Conservation (phyloP, 2,113 vertebrate species). For the Prunella fulvescens region DNA sequence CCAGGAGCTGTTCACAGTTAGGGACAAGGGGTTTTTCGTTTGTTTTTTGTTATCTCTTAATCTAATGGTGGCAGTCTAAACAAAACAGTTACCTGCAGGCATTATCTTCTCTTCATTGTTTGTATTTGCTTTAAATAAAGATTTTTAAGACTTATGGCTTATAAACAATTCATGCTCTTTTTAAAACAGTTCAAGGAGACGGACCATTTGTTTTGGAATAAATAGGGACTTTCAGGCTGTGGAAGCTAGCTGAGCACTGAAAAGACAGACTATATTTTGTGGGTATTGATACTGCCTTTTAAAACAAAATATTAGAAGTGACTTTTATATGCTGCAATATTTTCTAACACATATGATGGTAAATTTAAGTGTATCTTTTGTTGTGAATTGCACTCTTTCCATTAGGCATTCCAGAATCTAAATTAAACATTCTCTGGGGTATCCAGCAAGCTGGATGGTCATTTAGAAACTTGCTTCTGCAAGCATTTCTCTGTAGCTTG, state of each 20-base stretch:
- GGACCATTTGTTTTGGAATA: neutral
- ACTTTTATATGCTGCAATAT: neutral
- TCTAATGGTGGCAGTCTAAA: neutral
- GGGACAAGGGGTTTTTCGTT: neutral
- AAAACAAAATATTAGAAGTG: neutral
- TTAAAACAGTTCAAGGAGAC: neutral
- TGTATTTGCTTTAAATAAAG: neutral
- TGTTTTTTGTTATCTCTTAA: neutral
- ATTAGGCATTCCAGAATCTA: neutral
- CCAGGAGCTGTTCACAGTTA: neutral
- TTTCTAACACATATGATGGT: neutral
- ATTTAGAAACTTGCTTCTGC: slow-evolving; percentile 17
- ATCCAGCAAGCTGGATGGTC: neutral
- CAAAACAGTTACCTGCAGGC: neutral
- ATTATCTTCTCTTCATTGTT: neutral
- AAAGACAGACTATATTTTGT: neutral
- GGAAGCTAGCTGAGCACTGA: neutral
- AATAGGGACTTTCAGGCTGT: neutral
- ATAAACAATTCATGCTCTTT: neutral
- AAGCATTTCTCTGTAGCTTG: neutral
- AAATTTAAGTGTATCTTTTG: neutral
- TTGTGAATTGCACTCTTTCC: neutral
- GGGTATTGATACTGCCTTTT: neutral
- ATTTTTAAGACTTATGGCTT: neutral
- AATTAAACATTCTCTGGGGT: neutral